phyloP scores from a whole-genome alignment of 2,888 invertebrate species.

The Campoplex nolae region DNA sequence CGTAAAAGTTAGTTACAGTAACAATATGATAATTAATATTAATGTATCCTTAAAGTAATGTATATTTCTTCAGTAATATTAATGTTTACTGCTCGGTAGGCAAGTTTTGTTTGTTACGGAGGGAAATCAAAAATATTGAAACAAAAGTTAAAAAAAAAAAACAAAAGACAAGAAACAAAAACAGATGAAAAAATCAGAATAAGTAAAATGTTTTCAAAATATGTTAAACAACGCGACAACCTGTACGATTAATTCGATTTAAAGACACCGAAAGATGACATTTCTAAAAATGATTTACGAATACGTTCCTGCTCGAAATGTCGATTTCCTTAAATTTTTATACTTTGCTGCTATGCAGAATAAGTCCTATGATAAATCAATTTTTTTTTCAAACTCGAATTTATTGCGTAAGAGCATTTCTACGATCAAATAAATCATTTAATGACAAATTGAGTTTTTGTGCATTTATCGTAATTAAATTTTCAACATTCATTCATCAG shows the following conservation, averaged over 20 bases:
- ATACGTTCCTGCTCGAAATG: constrained; percentile 1
- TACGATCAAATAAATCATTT: neutral
- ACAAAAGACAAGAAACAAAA: neutral
- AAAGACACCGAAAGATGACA: constrained; percentile 53
- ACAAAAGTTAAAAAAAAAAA: constrained; percentile 18
- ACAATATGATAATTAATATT: constrained; percentile 83
- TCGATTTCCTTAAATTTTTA: neutral
- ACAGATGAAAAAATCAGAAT: constrained; percentile 76
- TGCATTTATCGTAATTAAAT: neutral
- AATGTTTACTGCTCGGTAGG: constrained; percentile 79
- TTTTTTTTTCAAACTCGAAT: neutral
- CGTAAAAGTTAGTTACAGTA: constrained; percentile 83
- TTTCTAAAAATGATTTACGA: constrained; percentile 31
- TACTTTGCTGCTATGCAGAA: neutral
- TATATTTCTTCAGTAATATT: constrained; percentile 76
- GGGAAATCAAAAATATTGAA: constrained; percentile 44
- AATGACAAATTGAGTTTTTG: neutral
- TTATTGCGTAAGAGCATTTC: neutral
- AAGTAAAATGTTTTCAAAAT: constrained; percentile 71
- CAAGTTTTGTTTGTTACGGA: constrained; percentile 77
- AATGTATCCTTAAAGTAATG: constrained; percentile 74
- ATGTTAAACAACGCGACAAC: constrained; percentile 57
- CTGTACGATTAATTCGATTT: constrained; percentile 45
- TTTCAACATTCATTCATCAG: neutral
- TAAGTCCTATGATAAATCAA: neutral